Conservation (phyloP, 2,888 invertebrate genomes). For the Hydriomena furcata region DNA sequence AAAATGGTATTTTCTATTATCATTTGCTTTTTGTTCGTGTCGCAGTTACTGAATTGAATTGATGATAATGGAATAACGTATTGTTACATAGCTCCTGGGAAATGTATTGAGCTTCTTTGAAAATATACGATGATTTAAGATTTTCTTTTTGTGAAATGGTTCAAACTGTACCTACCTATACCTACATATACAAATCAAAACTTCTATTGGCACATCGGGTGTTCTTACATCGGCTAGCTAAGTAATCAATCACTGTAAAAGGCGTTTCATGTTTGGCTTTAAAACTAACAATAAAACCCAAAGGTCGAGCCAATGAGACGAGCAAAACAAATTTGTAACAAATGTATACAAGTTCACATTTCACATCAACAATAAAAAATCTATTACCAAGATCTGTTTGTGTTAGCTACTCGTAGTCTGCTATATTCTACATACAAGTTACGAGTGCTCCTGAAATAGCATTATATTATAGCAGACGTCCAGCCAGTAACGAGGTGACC, state of each 20-base stretch:
- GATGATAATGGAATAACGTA: slow-evolving; percentile 26
- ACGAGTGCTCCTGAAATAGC: no score
- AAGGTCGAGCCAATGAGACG: slow-evolving; percentile 2
- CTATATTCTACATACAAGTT: no score
- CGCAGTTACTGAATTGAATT: slow-evolving; percentile 26
- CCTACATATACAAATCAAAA: no score
- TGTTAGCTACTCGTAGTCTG: not conserved
- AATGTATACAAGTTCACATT: not conserved
- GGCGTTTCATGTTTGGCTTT: no score
- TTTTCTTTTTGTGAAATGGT: no score
- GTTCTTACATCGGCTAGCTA: no score
- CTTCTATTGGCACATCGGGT: no score
- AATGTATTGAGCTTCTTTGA: not conserved
- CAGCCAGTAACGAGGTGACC: not conserved
- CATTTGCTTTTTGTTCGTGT: slow-evolving; percentile 34
- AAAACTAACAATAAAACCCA: no score
- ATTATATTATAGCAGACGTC: not conserved
- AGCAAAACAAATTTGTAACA: no score
- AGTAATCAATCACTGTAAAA: no score
- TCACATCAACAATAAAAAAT: slow-evolving; percentile 3
- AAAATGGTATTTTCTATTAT: slow-evolving; percentile 37
- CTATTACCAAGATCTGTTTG: slow-evolving; percentile 4
- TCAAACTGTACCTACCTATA: no score
- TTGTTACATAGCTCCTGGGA: slow-evolving; percentile 11
- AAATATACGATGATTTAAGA: no score